Conservation (phyloP, 2,113 vertebrate genomes). For the Oceanites oceanicus region DNA sequence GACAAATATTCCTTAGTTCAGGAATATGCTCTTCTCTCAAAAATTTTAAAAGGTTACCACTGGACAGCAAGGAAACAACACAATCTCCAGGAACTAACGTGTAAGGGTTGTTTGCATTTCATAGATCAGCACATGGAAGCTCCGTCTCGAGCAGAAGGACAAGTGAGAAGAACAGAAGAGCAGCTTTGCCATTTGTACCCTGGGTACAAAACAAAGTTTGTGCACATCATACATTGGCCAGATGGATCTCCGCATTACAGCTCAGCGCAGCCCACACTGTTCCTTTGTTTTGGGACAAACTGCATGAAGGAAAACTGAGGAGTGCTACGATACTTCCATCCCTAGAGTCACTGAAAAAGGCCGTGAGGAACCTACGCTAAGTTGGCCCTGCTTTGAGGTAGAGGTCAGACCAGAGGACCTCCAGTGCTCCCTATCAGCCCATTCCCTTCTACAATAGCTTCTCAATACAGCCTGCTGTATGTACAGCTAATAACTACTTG, state of each 20-base stretch:
- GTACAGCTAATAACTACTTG: too few species aligned
- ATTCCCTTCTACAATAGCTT: fast-evolving
- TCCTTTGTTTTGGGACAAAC: background rate
- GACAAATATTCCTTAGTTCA: background rate
- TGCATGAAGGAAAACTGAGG: background rate
- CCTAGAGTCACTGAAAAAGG: background rate
- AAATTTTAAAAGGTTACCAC: background rate
- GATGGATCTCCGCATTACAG: background rate
- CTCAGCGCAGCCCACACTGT: background rate
- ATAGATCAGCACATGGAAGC: background rate
- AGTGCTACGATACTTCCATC: background rate
- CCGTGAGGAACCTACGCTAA: background rate
- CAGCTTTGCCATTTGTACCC: background rate
- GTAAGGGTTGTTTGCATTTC: background rate
- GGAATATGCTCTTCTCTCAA: background rate
- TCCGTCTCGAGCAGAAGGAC: background rate
- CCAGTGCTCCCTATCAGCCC: background rate
- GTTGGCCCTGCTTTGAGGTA: background rate
- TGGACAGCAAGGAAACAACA: background rate
- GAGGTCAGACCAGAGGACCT: background rate
- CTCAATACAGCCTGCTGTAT: background rate
- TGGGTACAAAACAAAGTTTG: fast-evolving
- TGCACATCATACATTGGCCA: background rate
- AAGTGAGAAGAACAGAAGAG: background rate
- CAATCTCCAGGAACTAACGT: background rate